Evolutionary conservation across 1,140 invertebrate genomes (phyloP), one percentile per base, ranked within the genome.

Genomic region (Drosophila saltans): DNA sequence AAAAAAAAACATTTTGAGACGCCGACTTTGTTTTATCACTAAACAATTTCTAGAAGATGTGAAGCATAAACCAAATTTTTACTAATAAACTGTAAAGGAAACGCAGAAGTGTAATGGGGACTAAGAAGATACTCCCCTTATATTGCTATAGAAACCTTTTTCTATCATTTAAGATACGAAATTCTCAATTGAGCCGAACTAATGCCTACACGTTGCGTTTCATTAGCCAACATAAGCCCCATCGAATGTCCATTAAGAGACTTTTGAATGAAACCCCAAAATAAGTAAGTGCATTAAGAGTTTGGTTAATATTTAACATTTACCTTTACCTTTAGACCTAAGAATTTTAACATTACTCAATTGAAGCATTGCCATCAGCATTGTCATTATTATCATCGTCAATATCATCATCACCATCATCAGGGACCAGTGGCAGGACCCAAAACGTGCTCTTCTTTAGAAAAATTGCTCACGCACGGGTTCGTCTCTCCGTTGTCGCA

Each of bases 391-490:
- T 28, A 58, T 33, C 41, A 61, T 21, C 36, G 59, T 61, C 40
- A 64, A 36, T 36, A 78, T 74, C 48, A 43, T 60, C 48, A 41
- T 66, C 52, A 55, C n/a, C 10, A 59, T 71, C 52, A 45, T 36
- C 48, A 58, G 33, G 45, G n/a, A 67, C 36, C 63, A 66, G 33
- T 30, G 62, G 9, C 64, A 21, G 43, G 30, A 41, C 33, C 73
- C 71, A 48, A 57, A 58, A 86, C 82, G 79, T 86, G 82, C 67
- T 72, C 45, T 69, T 45, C 40, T 48, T 88, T 80, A 88, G 36
- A 75, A 72, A 86, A 88, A 82, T 83, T 77, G 77, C 76, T 88
- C 83, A 86, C 83, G 83, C 83, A 80, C 81, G 67, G 75, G 58
- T 66, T 71, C 56, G 75, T 75, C 66, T 60, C 69, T 65, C 62